Base-by-base conservation (phyloP, 2,113 vertebrate genomes). In the Passer domesticus region DNA sequence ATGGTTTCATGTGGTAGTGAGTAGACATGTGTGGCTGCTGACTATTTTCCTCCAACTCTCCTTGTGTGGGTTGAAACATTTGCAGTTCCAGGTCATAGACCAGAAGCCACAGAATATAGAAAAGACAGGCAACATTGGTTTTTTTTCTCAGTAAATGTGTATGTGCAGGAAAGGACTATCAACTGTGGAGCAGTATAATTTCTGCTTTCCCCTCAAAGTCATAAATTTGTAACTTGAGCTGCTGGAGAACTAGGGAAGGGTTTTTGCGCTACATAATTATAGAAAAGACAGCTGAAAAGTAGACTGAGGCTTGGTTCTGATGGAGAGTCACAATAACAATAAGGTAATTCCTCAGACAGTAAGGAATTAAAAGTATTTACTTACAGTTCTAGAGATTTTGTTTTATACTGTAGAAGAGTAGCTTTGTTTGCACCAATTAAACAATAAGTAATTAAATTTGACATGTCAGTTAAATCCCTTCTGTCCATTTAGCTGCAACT, bases 361-460 rank as follows among this genome's bases (percentile, higher is more conserved):
- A 74, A 30, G 21, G 37, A 72, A 81, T 63, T 41, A 2, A 28
- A n/a, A 22, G 13, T 68, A 41, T 76, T 92, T 82, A 59, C 11
- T 30, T 39, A 41, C 27, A 75, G 11, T 83, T 85, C 58, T 66
- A 62, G 49, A 60, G 41, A 68, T 23, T 91, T 84, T 91, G 16
- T 76, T 87, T 11, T 35, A 72, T 13, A 85, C 11, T 10, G 52
- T 20, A 49, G 66, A 82, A 62, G 6, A 30, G 52, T 33, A 62
- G 9, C 14, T 92, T 92, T 83, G 19, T 88, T 82, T 83, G 23
- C 12, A 80, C n/a, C 55, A 90, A 46, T 39, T 94, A 68, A 94
- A 89, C 46, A 83, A 67, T 69, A 86, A 76, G 94, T 88, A 93
- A 56, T n/a, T 53, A 50, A n/a, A 88, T 86, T 80, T 93, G 30